Percentiles rank a stretch among this genome's conserved stretches.
phyloP scores from a whole-genome alignment of 2,113 vertebrate species.

The Arenaria interpres region DNA sequence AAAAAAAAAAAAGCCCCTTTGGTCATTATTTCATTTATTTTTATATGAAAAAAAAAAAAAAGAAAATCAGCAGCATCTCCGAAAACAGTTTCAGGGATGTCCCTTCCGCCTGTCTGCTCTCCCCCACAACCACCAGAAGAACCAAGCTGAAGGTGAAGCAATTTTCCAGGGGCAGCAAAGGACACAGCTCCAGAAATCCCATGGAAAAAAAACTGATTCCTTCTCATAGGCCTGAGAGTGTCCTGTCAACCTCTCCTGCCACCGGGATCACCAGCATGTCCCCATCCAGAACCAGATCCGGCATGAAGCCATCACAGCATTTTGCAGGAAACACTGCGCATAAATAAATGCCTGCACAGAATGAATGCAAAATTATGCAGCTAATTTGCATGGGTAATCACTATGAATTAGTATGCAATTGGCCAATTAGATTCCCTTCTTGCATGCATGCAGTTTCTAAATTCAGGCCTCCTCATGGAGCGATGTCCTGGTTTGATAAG shows the following conservation, averaged over 20 bases:
- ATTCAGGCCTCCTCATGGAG: not conserved
- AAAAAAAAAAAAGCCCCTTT: not conserved
- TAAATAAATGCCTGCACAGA: not conserved
- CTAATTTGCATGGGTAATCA: not conserved
- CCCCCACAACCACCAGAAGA: not conserved
- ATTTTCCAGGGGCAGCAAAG: not conserved
- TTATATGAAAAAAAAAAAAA: not conserved
- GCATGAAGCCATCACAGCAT: not conserved
- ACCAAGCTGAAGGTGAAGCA: not conserved
- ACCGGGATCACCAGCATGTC: not conserved
- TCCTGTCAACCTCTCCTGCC: not conserved
- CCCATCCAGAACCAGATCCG: not conserved
- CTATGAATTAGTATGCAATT: conserved; percentile 25
- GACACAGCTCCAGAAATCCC: not conserved
- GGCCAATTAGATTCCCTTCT: conserved; percentile 27
- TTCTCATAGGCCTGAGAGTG: not conserved
- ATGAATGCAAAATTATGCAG: not conserved
- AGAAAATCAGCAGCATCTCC: not conserved
- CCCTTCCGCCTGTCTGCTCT: not conserved
- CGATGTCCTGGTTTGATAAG: not conserved
- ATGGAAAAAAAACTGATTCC: not conserved
- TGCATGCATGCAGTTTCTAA: not conserved
- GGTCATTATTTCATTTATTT: not conserved
- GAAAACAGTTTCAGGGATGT: not conserved
- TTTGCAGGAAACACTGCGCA: not conserved